Evolutionary conservation across 2,113 vertebrate species (phyloP).

Genomic region (Budorcas taxicolor): DNA sequence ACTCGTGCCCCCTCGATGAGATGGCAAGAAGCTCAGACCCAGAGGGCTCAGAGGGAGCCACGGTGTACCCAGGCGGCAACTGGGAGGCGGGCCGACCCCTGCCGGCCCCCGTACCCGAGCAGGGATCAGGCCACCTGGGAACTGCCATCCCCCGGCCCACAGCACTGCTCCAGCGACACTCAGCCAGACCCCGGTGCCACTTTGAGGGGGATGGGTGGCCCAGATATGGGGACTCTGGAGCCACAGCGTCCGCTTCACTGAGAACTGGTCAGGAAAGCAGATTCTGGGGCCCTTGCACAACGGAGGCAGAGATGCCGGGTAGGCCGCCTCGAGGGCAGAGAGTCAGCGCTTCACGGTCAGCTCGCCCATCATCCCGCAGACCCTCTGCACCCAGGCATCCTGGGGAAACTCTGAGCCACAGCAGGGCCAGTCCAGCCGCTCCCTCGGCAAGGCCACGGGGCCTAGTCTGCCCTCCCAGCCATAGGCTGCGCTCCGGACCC

Average conservation of each 20-base stretch:
- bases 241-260: rapidly evolving
- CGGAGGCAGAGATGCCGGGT: rapidly evolving
- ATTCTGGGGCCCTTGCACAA: background rate
- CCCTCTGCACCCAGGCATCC: too few species aligned
- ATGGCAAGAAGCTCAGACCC: background rate
- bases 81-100: background rate
- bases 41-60: background rate
- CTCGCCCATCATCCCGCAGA: rapidly evolving
- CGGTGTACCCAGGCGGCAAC: rapidly evolving
- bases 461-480: background rate
- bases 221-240: background rate
- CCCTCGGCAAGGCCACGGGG: rapidly evolving
- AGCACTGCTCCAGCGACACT: rapidly evolving
- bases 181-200: rapidly evolving
- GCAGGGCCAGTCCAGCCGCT: too few species aligned
- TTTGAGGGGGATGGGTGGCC: rapidly evolving
- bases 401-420: background rate
- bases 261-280: rapidly evolving
- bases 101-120: background rate
- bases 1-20: rapidly evolving
- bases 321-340: background rate
- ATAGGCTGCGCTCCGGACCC: rapidly evolving
- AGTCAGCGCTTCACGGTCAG: rapidly evolving
- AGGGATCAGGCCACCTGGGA: background rate
- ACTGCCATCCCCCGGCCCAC: background rate